Evolutionary conservation across 2,888 invertebrate species (phyloP).

Genomic region (Parthenolecanium corni): DNA sequence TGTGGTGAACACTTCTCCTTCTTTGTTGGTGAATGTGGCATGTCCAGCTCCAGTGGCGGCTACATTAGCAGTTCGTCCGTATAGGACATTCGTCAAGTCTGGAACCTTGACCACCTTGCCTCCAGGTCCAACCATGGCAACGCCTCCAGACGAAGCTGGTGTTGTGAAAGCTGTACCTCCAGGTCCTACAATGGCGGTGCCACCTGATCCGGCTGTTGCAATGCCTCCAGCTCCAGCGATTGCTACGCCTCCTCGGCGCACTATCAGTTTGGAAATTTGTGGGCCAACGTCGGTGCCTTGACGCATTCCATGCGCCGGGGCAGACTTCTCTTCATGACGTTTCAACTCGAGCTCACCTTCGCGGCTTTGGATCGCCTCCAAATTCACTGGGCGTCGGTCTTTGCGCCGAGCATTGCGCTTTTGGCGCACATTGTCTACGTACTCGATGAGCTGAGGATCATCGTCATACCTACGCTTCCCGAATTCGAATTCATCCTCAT

Average conservation of each 20-base stretch:
- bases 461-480: slow-evolving; percentile 1
- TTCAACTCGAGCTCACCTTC: not conserved
- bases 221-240: slow-evolving; percentile 73
- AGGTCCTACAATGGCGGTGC: slow-evolving; percentile 68
- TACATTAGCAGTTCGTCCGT: slow-evolving; percentile 1
- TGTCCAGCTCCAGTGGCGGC: slow-evolving; percentile 21
- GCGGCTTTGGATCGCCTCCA: not conserved
- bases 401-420: not conserved
- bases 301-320: not conserved
- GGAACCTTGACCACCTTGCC: slow-evolving; percentile 48
- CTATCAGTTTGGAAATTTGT: slow-evolving; percentile 44
- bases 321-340: not conserved
- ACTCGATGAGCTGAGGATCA: not conserved
- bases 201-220: slow-evolving; percentile 66
- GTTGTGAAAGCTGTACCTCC: slow-evolving; percentile 57
- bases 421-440: not conserved
- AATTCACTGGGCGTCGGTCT: not conserved
- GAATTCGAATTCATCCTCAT: not conserved
- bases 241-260: slow-evolving; percentile 63
- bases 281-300: slow-evolving; percentile 32
- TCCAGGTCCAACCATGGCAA: slow-evolving; percentile 64
- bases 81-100: slow-evolving; percentile 18
- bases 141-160: slow-evolving; percentile 50
- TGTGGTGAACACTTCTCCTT: slow-evolving; percentile 22
- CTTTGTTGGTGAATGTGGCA: slow-evolving; percentile 7